Conservation (phyloP, 2,113 vertebrate genomes). For the Arenaria interpres region DNA sequence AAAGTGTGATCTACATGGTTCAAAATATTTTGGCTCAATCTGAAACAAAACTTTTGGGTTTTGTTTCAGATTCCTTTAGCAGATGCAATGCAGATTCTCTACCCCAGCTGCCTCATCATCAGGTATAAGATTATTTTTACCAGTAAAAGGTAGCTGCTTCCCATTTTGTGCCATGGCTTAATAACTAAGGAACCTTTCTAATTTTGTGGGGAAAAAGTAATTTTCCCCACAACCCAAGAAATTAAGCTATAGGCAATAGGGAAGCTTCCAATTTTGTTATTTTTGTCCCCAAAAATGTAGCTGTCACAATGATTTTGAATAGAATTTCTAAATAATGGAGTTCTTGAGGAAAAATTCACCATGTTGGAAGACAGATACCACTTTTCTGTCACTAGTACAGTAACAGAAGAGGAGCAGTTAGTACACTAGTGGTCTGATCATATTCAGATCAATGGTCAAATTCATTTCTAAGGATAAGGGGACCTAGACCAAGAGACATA, state of each 20-base stretch:
- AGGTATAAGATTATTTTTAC: background rate
- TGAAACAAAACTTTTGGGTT: background rate
- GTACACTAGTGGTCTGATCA: too few relatives aligned
- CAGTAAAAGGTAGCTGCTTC: background rate
- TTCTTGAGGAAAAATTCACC: background rate
- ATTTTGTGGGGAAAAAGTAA: background rate
- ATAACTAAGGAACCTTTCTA: background rate
- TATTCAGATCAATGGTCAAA: too few relatives aligned
- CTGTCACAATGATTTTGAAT: background rate
- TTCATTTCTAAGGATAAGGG: background rate
- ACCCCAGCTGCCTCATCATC: background rate
- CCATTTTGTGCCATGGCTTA: rapidly evolving
- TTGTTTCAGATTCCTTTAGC: background rate
- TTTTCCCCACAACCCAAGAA: background rate
- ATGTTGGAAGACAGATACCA: background rate
- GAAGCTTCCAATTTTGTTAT: background rate
- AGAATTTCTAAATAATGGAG: background rate
- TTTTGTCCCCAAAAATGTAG: background rate
- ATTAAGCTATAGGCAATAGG: background rate
- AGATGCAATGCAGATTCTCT: background rate
- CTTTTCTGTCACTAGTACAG: background rate
- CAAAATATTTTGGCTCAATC: background rate
- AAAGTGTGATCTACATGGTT: rapidly evolving
- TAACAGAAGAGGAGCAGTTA: background rate
- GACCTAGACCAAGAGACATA: background rate